Percentiles rank a stretch among this genome's conserved stretches.
Evolutionary conservation across 1,140 invertebrate genomes (phyloP).

Genomic region (Drosophila asahinai): DNA sequence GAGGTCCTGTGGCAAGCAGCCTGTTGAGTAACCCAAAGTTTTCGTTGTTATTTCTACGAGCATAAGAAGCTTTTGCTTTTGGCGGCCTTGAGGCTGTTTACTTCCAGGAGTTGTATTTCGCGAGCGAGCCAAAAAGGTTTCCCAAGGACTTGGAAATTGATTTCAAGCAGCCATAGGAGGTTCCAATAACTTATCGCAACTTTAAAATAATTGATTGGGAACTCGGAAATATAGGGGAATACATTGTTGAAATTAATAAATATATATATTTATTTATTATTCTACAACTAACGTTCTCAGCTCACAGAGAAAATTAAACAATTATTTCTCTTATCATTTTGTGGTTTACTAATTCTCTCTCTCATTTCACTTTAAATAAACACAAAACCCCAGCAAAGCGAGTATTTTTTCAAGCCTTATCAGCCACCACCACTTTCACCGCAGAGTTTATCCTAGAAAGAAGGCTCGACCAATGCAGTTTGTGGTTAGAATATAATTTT

Average conservation of each 20-base stretch:
- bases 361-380: neutral
- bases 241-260: no score
- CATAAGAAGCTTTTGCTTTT: conserved; percentile 40
- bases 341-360: neutral
- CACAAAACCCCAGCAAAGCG: neutral
- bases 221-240: neutral
- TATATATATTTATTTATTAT: no score
- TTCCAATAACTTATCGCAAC: neutral
- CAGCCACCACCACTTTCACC: neutral
- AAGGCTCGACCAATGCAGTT: conserved; percentile 11
- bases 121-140: conserved; percentile 30
- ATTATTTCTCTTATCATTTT: conserved; percentile 14
- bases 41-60: conserved; percentile 28
- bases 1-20: conserved; percentile 12
- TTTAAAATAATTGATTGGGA: conserved; percentile 25
- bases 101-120: conserved; percentile 36
- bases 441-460: neutral
- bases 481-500: conserved; percentile 4
- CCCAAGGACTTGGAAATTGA: conserved; percentile 16
- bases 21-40: conserved; percentile 45
- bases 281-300: accelerated
- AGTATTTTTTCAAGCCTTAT: conserved; percentile 14
- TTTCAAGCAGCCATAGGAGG: neutral
- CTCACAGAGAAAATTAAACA: neutral
- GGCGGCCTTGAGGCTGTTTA: conserved; percentile 26